Base-by-base conservation (phyloP, 2,113 vertebrate species). In the Corythaixoides concolor region DNA sequence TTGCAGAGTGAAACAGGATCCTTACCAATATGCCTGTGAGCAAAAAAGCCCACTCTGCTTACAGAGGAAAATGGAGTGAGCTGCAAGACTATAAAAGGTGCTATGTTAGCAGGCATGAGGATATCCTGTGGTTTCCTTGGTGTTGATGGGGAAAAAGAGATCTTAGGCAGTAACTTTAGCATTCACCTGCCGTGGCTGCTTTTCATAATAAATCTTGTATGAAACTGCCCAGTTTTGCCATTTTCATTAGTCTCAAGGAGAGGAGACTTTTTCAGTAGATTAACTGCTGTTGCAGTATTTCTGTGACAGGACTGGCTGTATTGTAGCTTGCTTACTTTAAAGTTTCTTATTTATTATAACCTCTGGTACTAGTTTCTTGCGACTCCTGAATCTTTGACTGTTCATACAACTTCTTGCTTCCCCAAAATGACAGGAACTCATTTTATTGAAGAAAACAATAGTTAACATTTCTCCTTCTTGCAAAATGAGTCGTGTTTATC, bases 381-480 rank as follows among this genome's bases (percentile, higher is more conserved):
- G 10, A 2, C 41, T 49, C 3, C 55, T 82, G 32, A 76, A 37
- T 41, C 47, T 89, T 67, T 73, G 23, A 50, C 41, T 79, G 66
- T 62, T 95, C 56, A 20, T 67, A 33, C 76, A 64, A 53, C 6
- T 82, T 56, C 79, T 41, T 78, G 23, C 87, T 86, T 96, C 59
- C 70, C 59, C 14, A 53, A 39, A 93, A 55, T 56, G 19, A 33
- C 11, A 86, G 30, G 21, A 85, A 32, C 43, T 84, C 55, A 19
- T 74, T 82, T 88, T 89, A 89, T 83, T 83, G 73, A 93, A 90
- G 64, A 60, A 91, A 74, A 74, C 96, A 85, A 26, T 47, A 8
- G 17, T 91, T 95, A 94, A 82, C 18, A 21, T 93, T 91, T 94
- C 80, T 96, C 82, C 64, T 95, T 91, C 86, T 95, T 93, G 37